These are phyloP conservation scores for Oryctes rhinoceros DNA, from an alignment of 1,140 invertebrate genomes.

Conservation along the genomic window DNA sequence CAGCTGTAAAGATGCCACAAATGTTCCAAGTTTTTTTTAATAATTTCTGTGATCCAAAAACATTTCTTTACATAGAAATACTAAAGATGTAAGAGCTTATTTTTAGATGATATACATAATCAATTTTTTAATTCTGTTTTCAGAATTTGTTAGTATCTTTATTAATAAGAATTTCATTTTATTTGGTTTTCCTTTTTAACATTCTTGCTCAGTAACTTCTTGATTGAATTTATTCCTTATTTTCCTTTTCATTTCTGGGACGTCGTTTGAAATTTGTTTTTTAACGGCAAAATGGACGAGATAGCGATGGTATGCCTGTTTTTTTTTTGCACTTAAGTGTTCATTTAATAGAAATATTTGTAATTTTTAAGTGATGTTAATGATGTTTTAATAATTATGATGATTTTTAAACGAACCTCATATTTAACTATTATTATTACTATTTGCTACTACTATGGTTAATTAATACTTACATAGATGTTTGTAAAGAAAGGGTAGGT, in stretches of 20 bases:
- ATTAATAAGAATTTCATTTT: conserved; percentile 30
- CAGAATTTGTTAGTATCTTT: conserved; percentile 38
- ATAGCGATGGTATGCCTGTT: background rate
- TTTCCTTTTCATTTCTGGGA: too few relatives aligned
- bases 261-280: background rate
- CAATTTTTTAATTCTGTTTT: conserved; percentile 28
- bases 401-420: too few relatives aligned
- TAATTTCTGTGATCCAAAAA: too few relatives aligned
- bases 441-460: too few relatives aligned
- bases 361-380: too few relatives aligned
- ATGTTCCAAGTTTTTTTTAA: too few relatives aligned
- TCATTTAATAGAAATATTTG: background rate
- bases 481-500: too few relatives aligned
- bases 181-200: background rate
- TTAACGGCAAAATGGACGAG: background rate
- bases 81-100: background rate
- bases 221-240: too few relatives aligned
- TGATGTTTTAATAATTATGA: too few relatives aligned
- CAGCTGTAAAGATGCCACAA: too few relatives aligned
- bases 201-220: background rate
- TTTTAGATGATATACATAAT: conserved; percentile 2
- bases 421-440: too few relatives aligned
- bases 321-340: background rate
- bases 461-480: too few relatives aligned
- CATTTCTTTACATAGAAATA: background rate